These are phyloP conservation scores for Aporophyla lueneburgensis DNA, from an alignment of 2,888 invertebrate species.

Conservation along the genomic window DNA sequence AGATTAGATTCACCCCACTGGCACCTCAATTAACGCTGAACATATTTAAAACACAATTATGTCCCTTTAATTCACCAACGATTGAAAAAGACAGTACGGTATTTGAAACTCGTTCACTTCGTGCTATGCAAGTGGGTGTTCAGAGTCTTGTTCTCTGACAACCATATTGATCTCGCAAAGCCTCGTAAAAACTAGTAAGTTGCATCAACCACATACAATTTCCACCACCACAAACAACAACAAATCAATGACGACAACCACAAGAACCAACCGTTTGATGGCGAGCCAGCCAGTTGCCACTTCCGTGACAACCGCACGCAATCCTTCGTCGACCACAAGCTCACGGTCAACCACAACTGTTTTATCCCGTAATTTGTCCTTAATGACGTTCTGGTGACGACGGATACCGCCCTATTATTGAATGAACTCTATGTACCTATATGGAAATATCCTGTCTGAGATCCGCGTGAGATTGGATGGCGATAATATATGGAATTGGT, in stretches of 20 bases:
- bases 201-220: constrained; percentile 27
- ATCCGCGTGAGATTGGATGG: constrained; percentile 40
- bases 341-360: constrained; percentile 66
- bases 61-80: too few species aligned
- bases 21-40: too few species aligned
- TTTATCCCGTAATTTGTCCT: constrained; percentile 67
- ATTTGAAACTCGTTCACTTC: background rate
- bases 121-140: background rate
- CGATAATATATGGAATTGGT: constrained; percentile 48
- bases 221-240: constrained; percentile 25
- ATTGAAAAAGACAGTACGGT: background rate
- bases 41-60: background rate
- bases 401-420: constrained; percentile 44
- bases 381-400: constrained; percentile 60
- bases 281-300: constrained; percentile 62
- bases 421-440: constrained; percentile 18
- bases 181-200: background rate
- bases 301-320: constrained; percentile 64
- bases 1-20: background rate
- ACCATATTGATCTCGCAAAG: background rate
- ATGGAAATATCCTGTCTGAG: constrained; percentile 51
- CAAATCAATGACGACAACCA: constrained; percentile 52
- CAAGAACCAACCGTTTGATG: constrained; percentile 55
- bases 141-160: background rate
- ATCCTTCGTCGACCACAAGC: constrained; percentile 66